These are phyloP conservation scores for Rhinatrema bivittatum DNA, from an alignment of 2,797 vertebrate species.

Conservation along the genomic window DNA sequence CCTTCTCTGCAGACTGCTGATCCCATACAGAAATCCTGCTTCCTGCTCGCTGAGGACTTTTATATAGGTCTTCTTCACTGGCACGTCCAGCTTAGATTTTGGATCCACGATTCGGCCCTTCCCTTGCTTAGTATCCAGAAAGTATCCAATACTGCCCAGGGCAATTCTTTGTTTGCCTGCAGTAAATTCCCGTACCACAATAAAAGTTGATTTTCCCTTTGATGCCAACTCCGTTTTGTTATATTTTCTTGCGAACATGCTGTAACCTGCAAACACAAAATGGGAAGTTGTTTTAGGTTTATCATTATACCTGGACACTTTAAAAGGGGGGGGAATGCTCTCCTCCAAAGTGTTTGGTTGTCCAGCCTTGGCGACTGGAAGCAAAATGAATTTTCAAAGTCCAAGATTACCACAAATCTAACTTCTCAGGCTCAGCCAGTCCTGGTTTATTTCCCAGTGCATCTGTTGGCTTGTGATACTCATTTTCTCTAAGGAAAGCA, in stretches of 20 bases:
- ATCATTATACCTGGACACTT: no score
- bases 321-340: no score
- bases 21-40: conserved; percentile 61
- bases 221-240: background rate
- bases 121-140: conserved; percentile 3
- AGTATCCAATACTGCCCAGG: conserved; percentile 12
- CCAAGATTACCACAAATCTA: no score
- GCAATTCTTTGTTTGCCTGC: conserved; percentile 5
- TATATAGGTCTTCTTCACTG: conserved; percentile 44
- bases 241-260: no score
- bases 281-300: no score
- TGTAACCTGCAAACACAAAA: background rate
- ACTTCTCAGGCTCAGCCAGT: no score
- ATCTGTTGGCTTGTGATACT: no score
- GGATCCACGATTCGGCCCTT: conserved; percentile 10
- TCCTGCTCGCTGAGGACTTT: conserved; percentile 56
- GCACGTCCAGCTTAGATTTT: conserved; percentile 4
- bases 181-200: conserved; percentile 11
- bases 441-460: no score
- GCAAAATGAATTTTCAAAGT: no score
- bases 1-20: conserved; percentile 38
- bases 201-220: conserved; percentile 7
- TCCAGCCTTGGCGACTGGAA: no score
- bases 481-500: no score
- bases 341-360: no score